Base-by-base conservation (phyloP, 2,888 invertebrate species). In the Cheilosia pagana region DNA sequence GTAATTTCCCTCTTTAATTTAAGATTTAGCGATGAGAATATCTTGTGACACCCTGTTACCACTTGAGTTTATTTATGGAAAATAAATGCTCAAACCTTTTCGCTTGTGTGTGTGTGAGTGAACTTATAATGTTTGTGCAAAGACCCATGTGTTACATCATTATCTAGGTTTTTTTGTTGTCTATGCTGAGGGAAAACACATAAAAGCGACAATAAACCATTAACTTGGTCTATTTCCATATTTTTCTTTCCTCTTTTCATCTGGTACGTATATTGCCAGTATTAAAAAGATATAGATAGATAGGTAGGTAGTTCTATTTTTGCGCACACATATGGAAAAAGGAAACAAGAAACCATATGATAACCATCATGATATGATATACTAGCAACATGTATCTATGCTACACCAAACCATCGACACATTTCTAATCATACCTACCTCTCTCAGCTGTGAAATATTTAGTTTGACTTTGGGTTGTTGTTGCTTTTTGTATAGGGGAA, bases 351-450 rank as follows among this genome's bases (percentile, higher is more conserved):
- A 50, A 67, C 59, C 65, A 75, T 76, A 76, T 68, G 76, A 52
- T 68, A 52, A 48, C 21, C 28, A 14, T 52, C 23, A 60, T 48
- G 59, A 25, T 70, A 60, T 48, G 59, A 25, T 70, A 19, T 62
- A 35, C 57, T 35, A n/a, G 72, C 77, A 83, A 74, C 83, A 83
- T 78, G 70, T 78, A 70, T 74, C 48, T 63, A 55, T 59, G 62
- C 63, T 52, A 60, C 52, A 41, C 23, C 21, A 50, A 50, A 50
- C 12, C 50, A 50, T 21, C 10, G 59, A 59, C n/a, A 59, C 59
- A 59, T 59, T 59, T 35, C 43, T 45, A 76, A 52, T 60, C 76
- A 23, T n/a, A n/a, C n/a, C n/a, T n/a, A n/a, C 25, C 60, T 60
- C 76, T 10, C 72, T 77, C 68, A 68, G 77, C 77, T 68, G 77